A percentile compares a stretch with the other conserved stretches of the same genome.
Conservation (phyloP, 2,113 vertebrate species). For the Caracal caracal region DNA sequence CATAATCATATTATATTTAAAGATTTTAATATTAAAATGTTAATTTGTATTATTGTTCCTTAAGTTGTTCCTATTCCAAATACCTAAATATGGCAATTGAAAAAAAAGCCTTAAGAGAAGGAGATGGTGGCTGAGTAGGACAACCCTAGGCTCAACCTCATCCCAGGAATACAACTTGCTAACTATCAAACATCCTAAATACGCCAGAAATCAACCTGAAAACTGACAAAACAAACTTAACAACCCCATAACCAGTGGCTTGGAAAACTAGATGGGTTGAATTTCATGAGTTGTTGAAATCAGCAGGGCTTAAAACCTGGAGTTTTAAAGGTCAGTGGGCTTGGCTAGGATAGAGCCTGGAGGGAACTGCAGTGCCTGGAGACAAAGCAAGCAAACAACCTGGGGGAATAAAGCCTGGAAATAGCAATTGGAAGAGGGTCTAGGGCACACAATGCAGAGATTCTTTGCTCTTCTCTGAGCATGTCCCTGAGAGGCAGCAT, state of each 20-base stretch:
- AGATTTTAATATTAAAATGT: conserved; percentile 1
- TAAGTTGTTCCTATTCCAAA: conserved; percentile 29
- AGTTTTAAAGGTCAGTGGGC: background rate
- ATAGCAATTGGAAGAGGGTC: background rate
- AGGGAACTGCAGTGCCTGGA: background rate
- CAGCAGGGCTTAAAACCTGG: background rate
- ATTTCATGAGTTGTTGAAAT: background rate
- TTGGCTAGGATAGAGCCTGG: background rate
- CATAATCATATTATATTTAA: background rate
- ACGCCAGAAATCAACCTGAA: background rate
- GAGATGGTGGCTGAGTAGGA: background rate
- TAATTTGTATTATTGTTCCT: background rate
- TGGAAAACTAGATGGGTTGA: background rate
- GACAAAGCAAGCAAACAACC: background rate
- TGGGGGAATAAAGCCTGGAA: background rate
- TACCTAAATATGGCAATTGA: background rate
- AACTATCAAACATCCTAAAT: background rate
- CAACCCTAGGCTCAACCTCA: background rate
- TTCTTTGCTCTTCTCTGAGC: background rate
- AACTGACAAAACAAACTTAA: background rate
- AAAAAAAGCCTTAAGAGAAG: background rate
- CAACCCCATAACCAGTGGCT: background rate
- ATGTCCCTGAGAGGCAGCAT: background rate
- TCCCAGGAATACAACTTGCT: background rate
- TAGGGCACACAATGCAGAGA: background rate